Percentiles rank a stretch among this genome's conserved stretches.
phyloP scores from a whole-genome alignment of 1,140 invertebrate species.

The Trialeurodes vaporariorum region DNA sequence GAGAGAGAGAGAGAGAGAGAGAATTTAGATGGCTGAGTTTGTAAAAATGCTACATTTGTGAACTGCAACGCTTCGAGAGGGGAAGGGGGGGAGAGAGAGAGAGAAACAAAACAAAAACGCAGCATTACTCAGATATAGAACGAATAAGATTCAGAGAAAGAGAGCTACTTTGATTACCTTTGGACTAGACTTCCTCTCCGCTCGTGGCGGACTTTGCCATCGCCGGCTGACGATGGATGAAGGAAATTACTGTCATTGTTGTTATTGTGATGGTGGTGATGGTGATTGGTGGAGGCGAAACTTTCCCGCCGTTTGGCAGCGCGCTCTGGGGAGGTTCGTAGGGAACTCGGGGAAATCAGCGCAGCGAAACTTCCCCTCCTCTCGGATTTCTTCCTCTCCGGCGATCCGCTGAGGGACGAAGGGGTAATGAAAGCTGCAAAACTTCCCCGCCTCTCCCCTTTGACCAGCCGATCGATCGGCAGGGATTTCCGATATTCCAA shows the following conservation, averaged over 20 bases:
- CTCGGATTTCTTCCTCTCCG: neutral
- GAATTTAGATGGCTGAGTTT: neutral
- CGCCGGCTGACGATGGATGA: conserved; percentile 3
- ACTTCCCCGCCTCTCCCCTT: conserved; percentile 25
- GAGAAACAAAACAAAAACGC: too few relatives aligned
- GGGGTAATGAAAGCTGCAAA: conserved; percentile 19
- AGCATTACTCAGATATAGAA: too few relatives aligned
- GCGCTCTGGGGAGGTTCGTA: neutral
- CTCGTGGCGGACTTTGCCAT: conserved; percentile 18
- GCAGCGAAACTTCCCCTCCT: conserved; percentile 6
- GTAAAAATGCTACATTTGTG: too few relatives aligned
- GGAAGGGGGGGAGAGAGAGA: too few relatives aligned
- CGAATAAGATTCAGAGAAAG: too few relatives aligned
- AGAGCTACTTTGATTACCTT: conserved; percentile 30
- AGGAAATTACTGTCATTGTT: conserved; percentile 10
- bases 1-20: neutral
- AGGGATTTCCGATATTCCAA: conserved; percentile 29
- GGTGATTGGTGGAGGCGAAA: conserved; percentile 13
- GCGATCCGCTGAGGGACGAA: neutral
- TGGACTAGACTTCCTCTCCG: conserved; percentile 29
- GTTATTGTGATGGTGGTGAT: too few relatives aligned
- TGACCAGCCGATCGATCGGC: conserved; percentile 16
- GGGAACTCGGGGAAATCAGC: neutral
- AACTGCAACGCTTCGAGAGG: too few relatives aligned
- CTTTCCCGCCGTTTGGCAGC: neutral